Evolutionary conservation across 2,888 invertebrate species (phyloP).

Genomic region (Pandemis cinnamomeana): DNA sequence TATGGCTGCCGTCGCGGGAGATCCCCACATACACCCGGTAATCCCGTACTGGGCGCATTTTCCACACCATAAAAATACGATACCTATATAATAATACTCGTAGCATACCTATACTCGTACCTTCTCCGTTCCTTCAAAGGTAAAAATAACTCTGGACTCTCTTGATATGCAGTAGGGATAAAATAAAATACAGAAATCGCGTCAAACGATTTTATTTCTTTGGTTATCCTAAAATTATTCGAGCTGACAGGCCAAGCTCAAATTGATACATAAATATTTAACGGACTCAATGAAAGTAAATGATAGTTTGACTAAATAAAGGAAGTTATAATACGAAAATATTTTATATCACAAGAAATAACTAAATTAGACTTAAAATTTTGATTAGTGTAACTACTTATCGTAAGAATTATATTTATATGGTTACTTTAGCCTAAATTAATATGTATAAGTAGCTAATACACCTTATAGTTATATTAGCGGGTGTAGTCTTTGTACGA

Average conservation of each 20-base stretch:
- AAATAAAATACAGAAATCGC: constrained; percentile 48
- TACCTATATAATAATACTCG: no score
- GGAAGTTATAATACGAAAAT: constrained; percentile 19
- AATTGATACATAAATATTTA: constrained; percentile 22
- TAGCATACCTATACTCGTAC: no score
- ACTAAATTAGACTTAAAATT: constrained; percentile 13
- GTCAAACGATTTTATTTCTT: constrained; percentile 72
- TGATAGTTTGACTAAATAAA: constrained; percentile 16
- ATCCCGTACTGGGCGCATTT: no score
- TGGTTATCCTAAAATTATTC: constrained; percentile 61
- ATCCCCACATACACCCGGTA: no score
- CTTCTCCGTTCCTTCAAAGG: no score
- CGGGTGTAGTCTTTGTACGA: no score
- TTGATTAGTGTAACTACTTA: constrained; percentile 17
- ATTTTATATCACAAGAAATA: constrained; percentile 33
- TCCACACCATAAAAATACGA: no score
- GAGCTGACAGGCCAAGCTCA: constrained; percentile 42
- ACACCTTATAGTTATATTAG: neutral
- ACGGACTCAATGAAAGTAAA: constrained; percentile 22
- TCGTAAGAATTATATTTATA: constrained; percentile 10
- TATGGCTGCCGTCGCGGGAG: no score
- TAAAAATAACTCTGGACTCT: neutral
- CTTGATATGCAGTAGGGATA: neutral
- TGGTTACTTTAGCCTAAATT: constrained; percentile 13
- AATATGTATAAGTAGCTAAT: neutral